Conservation (phyloP, 2,113 vertebrate species). For the Girardinichthys multiradiatus region DNA sequence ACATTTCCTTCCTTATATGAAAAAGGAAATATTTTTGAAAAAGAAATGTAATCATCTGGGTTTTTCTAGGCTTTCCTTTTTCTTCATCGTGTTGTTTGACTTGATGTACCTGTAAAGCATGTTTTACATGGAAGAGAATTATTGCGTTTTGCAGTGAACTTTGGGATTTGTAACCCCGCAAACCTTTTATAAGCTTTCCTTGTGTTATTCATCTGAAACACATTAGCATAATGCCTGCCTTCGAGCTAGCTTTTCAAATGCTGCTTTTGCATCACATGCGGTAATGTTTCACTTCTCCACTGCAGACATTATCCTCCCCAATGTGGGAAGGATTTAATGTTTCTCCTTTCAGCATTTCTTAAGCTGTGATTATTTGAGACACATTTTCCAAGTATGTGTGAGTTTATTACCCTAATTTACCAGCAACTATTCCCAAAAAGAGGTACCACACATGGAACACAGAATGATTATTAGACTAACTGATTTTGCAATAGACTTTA, state of each 20-base stretch:
- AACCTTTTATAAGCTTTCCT: not conserved
- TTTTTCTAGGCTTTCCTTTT: not conserved
- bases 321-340: no score
- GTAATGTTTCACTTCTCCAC: not conserved
- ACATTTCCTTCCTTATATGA: slow-evolving; percentile 7
- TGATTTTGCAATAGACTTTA: not conserved
- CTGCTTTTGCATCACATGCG: not conserved
- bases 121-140: not conserved
- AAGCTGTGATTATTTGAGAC: no score
- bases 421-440: no score
- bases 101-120: not conserved
- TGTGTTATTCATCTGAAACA: not conserved
- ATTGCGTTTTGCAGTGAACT: not conserved
- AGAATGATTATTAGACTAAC: not conserved
- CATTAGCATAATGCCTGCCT: not conserved
- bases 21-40: not conserved
- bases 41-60: not conserved
- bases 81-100: not conserved
- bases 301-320: not conserved
- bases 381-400: no score
- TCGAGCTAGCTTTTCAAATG: not conserved
- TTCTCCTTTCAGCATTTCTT: no score
- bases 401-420: no score
- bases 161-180: not conserved
- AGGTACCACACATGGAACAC: no score